These are phyloP conservation scores for Cebidichthys violaceus DNA, from an alignment of 2,113 vertebrate species.

Conservation along the genomic window DNA sequence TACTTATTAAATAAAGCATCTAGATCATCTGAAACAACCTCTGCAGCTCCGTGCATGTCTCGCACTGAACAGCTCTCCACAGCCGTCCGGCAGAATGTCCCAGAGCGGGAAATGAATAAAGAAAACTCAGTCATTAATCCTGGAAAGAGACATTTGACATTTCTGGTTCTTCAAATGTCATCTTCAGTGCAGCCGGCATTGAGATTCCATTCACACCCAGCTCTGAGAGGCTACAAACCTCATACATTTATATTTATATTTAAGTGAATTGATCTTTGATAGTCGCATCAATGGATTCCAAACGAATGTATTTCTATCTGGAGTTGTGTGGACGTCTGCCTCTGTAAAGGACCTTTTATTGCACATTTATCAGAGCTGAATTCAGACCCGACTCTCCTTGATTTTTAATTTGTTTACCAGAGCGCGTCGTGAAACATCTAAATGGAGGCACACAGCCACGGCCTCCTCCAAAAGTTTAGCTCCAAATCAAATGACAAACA, in stretches of 20 bases:
- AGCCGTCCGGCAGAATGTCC: not conserved
- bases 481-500: not conserved
- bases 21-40: not conserved
- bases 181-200: not conserved
- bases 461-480: not conserved
- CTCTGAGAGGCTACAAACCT: not conserved
- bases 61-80: not conserved
- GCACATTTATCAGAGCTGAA: not conserved
- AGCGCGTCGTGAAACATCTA: not conserved
- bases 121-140: conserved; percentile 13
- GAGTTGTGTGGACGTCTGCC: not conserved
- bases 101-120: not conserved
- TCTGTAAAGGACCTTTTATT: not conserved
- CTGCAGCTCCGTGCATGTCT: not conserved
- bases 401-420: not conserved
- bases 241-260: not conserved
- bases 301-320: not conserved
- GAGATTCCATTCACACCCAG: conserved; percentile 1
- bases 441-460: not conserved
- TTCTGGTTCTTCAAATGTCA: conserved; percentile 34
- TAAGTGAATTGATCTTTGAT: not conserved
- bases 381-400: not conserved
- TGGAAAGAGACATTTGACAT: conserved; percentile 42
- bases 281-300: not conserved
- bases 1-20: not conserved